These are phyloP conservation scores for Idaea biselata DNA, from an alignment of 2,888 invertebrate genomes.

Conservation along the genomic window DNA sequence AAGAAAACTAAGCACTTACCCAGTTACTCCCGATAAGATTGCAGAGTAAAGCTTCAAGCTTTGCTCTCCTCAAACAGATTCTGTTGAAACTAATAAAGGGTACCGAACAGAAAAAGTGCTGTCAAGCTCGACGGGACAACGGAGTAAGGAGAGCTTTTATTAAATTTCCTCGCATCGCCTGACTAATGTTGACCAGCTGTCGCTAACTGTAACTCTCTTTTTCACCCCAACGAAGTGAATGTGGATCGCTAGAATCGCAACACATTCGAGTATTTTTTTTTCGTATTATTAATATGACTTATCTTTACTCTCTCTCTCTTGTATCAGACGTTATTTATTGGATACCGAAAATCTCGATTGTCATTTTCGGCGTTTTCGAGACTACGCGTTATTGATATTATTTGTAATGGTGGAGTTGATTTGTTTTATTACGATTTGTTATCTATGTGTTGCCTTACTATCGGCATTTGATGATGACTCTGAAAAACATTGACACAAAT, in stretches of 20 bases:
- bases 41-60: neutral
- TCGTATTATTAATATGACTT: conserved; percentile 12
- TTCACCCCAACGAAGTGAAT: conserved; percentile 55
- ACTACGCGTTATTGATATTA: neutral
- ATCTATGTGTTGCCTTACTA: too few relatives aligned
- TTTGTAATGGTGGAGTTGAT: neutral
- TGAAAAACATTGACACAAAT: too few relatives aligned
- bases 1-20: neutral
- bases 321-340: conserved; percentile 10
- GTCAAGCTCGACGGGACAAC: conserved; percentile 34
- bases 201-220: conserved; percentile 62
- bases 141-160: conserved; percentile 71
- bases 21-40: neutral
- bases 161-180: conserved; percentile 76
- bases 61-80: neutral
- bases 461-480: too few relatives aligned
- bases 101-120: conserved; percentile 1
- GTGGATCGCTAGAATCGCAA: conserved; percentile 45
- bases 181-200: conserved; percentile 76
- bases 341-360: neutral
- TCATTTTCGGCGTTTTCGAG: neutral
- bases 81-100: neutral
- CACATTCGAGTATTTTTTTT: conserved; percentile 40
- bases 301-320: conserved; percentile 17
- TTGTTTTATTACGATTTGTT: neutral